Evolutionary conservation across 2,113 vertebrate species (phyloP).

Genomic region (Thamnaconus septentrionalis): DNA sequence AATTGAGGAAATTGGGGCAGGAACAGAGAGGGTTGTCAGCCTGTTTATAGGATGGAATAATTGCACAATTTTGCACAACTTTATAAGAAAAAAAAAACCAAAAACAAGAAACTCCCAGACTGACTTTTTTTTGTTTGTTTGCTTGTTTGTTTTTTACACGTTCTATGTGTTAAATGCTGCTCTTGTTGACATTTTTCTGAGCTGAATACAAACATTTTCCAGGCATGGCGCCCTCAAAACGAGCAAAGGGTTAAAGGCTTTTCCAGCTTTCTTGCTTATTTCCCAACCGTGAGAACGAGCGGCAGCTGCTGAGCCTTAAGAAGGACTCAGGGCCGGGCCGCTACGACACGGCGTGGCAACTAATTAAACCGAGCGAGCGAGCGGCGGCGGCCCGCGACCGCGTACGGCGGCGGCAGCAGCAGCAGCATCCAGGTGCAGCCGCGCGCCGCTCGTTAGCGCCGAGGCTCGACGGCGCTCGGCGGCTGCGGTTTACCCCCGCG

Average conservation of each 20-base stretch:
- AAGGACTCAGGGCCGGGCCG: background rate
- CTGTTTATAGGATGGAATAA: no score
- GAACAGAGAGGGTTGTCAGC: no score
- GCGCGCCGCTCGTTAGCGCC: conserved; percentile 17
- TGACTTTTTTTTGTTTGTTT: background rate
- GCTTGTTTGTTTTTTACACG: background rate
- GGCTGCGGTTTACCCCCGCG: no score
- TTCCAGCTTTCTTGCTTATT: background rate
- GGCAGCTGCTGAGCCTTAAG: background rate
- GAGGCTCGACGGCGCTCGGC: conserved; percentile 10
- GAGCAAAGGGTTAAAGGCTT: background rate
- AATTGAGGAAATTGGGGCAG: no score
- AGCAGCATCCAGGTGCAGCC: conserved; percentile 13
- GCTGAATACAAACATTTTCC: no score
- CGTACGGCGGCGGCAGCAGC: no score
- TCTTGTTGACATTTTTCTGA: no score
- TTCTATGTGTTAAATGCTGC: no score
- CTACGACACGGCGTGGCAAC: conserved; percentile 1
- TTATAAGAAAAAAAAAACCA: no score
- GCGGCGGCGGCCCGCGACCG: no score
- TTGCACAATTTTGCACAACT: no score
- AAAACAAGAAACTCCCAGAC: background rate
- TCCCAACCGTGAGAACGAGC: conserved; percentile 1
- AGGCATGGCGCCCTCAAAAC: background rate
- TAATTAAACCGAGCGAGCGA: conserved; percentile 14